Conservation (phyloP, 2,113 vertebrate genomes). For the Pelecanus crispus region DNA sequence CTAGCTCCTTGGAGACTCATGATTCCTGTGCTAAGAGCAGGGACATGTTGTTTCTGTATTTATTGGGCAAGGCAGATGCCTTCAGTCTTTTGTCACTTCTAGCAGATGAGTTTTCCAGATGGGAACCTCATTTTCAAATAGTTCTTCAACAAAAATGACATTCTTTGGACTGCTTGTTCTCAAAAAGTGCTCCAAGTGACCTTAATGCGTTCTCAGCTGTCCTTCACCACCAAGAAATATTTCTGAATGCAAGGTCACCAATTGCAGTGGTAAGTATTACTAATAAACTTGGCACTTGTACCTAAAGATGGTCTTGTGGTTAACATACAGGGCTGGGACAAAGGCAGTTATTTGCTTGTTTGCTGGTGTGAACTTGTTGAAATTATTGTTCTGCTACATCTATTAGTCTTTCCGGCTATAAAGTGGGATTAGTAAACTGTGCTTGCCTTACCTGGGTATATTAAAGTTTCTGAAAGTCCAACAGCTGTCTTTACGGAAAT, state of each 20-base stretch:
- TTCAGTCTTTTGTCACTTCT: background rate
- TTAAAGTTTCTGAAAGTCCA: background rate
- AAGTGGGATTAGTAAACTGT: background rate
- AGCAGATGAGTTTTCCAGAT: slow-evolving; percentile 43
- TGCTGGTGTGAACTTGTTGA: background rate
- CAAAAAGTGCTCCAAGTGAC: background rate
- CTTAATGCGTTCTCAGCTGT: background rate
- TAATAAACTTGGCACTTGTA: background rate
- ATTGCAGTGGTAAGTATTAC: background rate
- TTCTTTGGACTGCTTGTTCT: slow-evolving; percentile 29
- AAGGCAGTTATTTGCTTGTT: background rate
- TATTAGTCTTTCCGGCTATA: background rate
- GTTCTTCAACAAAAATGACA: slow-evolving; percentile 13
- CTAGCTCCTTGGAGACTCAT: background rate
- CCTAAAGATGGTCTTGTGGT: background rate
- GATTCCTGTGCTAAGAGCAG: background rate
- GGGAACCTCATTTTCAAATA: slow-evolving; percentile 22
- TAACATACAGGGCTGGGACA: background rate
- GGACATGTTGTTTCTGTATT: slow-evolving; percentile 8
- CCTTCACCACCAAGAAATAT: background rate
- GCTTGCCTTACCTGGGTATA: background rate
- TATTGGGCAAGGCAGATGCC: slow-evolving; percentile 21
- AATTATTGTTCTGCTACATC: background rate
- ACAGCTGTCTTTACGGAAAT: background rate
- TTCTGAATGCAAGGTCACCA: background rate